phyloP scores from a whole-genome alignment of 2,113 vertebrate species.

The Cyprinus carpio region DNA sequence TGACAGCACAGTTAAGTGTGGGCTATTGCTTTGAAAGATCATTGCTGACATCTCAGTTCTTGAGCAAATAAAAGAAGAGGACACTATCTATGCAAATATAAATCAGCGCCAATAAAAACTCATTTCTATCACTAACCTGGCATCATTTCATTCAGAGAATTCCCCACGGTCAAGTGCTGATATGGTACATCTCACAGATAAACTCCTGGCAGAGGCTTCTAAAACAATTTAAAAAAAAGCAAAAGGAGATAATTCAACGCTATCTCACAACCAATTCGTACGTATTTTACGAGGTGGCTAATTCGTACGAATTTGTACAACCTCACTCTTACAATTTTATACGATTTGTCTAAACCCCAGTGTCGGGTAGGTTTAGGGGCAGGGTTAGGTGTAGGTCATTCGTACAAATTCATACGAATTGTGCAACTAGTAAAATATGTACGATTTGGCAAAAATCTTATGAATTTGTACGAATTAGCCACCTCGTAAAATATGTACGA shows the following conservation, averaged over 20 bases:
- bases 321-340: too few species aligned
- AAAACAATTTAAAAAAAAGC: background rate
- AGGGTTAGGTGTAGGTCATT: too few species aligned
- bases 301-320: too few species aligned
- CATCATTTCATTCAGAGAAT: conserved; percentile 5
- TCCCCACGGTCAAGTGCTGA: background rate
- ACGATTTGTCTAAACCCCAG: too few species aligned
- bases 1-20: background rate
- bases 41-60: background rate
- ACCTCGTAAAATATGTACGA: too few species aligned
- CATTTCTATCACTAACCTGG: background rate
- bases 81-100: background rate
- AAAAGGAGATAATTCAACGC: background rate
- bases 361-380: too few species aligned
- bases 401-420: too few species aligned
- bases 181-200: conserved; percentile 13
- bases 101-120: conserved; percentile 18
- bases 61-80: background rate
- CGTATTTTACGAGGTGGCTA: too few species aligned
- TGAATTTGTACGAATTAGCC: too few species aligned
- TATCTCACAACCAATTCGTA: too few species aligned
- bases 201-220: background rate
- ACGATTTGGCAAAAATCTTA: too few species aligned
- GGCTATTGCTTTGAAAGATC: background rate
- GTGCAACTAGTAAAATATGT: too few species aligned